Evolutionary conservation across 2,797 vertebrate genomes (phyloP), one percentile per base, ranked within the genome.

Genomic region (Mionectes olivaceus): DNA sequence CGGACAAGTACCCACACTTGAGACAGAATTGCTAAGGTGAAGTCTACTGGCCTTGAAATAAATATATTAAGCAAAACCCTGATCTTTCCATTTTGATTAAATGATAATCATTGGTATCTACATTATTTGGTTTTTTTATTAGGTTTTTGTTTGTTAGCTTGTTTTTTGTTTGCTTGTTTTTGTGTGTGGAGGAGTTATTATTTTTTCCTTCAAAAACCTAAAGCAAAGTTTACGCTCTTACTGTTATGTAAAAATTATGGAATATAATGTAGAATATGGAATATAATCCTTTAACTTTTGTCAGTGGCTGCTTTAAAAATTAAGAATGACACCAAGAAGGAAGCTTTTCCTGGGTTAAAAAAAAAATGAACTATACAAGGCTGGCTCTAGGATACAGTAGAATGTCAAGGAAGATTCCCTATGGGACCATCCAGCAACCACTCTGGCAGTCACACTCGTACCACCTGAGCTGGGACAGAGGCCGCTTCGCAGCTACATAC

Each of bases 391-490:
- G 18, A 41, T 55, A 19, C 24, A 6, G 2, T 43, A 5, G 33
- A 56, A 0, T 30, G 16, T n/a, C 49, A n/a, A 17, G 23, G 23
- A 69, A 55, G 24, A 8, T 37, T 43, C 16, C 7, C 12, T 47
- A 8, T n/a, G 21, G 23, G 35, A 35, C 15, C 27, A 47, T 11
- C 22, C 55, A 49, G 35, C 32, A 76, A 3, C 35, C 11, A 12
- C 10, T 32, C 32, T 49, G 70, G 15, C 23, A 11, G 32, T 37
- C 11, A 17, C 25, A 19, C 9, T 30, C 16, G 8, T 22, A 24
- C 10, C 22, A 41, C 22, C 22, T 28, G 19, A 24, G 12, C 27
- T 12, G 15, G 7, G 11, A 5, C 3, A 0, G 0, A 27, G 9
- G 14, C 5, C 19, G 11, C 17, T 65, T 39, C 10, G 4, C 28